phyloP scores from a whole-genome alignment of 2,888 invertebrate genomes.

The Pristionchus mayeri region DNA sequence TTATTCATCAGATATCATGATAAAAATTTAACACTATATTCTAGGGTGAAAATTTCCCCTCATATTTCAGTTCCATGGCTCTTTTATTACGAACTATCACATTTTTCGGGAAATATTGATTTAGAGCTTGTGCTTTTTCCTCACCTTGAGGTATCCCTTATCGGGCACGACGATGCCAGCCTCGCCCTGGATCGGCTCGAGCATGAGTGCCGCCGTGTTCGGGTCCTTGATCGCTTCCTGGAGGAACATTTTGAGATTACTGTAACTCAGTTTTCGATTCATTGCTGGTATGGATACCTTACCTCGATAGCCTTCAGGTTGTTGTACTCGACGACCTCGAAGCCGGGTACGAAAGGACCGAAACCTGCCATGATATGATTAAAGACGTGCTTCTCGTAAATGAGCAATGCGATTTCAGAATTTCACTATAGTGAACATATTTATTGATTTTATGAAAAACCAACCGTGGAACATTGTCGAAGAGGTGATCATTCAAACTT shows the following conservation, averaged over 20 bases:
- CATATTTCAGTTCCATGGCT: too few relatives aligned
- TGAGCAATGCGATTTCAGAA: too few relatives aligned
- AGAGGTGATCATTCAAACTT: background rate
- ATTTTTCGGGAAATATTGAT: slow-evolving; percentile 59
- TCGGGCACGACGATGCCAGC: slow-evolving; percentile 92
- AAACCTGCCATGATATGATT: slow-evolving; percentile 81
- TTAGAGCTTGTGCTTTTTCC: slow-evolving; percentile 76
- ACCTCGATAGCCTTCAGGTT: slow-evolving; percentile 88
- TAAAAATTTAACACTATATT: background rate
- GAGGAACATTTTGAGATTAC: background rate
- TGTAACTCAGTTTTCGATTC: background rate
- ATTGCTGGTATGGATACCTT: slow-evolving; percentile 4
- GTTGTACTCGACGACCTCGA: slow-evolving; percentile 88
- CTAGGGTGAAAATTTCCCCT: too few relatives aligned
- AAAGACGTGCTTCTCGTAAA: background rate
- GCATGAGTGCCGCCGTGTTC: slow-evolving; percentile 93
- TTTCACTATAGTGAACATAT: too few relatives aligned
- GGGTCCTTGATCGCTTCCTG: slow-evolving; percentile 86
- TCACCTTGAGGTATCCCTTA: slow-evolving; percentile 84
- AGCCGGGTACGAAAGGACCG: slow-evolving; percentile 95
- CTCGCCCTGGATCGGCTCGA: slow-evolving; percentile 97
- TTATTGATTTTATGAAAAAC: too few relatives aligned
- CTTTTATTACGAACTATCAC: too few relatives aligned
- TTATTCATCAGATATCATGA: background rate
- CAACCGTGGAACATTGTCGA: background rate